Base-by-base conservation (phyloP, 2,888 invertebrate genomes). In the Horisme vitalbata region DNA sequence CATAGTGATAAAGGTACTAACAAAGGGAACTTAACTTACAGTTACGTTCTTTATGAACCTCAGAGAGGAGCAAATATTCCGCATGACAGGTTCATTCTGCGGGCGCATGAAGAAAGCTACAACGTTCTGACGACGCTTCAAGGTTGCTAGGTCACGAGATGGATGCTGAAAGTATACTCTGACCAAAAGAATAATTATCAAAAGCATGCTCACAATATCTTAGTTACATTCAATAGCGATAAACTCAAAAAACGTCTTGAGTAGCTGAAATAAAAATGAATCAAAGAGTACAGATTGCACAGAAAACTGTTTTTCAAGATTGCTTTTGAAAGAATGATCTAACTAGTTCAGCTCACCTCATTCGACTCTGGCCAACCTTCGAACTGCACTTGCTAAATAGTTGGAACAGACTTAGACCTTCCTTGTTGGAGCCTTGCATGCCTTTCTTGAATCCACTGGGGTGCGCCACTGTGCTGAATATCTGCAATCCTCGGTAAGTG, bases 391-490 rank as follows among this genome's bases (percentile, higher is more conserved):
- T 90, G 77, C 93, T 93, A 64, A 95, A 91, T 30, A 96, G 73
- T 20, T 92, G 92, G 71, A 90, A 95, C 2, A 96, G 81, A 64
- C 95, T 95, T 13, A 94, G 83, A 0, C 95, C 95, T 73, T 95
- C 95, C 63, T 92, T 92, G 41, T 73, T 87, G 51, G 87, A 84
- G 4, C 89, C 89, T 1, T 86, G 87, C 15, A 85, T 85, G 4
- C 94, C 93, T 49, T 92, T 91, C 74, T 94, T 95, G 73, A 94
- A 95, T 20, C 91, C 91, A 47, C 95, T 94, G 5, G 96, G 95
- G 67, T 96, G 95, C 1, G 92, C 87, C 37, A 92, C 91, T 2
- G 91, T 87, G 52, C 93, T 92, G 75, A 97, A 95, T 55, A 97
- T 93, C 74, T 96, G 94, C 26, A 97, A 83, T 0, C 94, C 94